Evolutionary conservation across 2,113 vertebrate genomes (phyloP).

Genomic region (Clupea harengus): DNA sequence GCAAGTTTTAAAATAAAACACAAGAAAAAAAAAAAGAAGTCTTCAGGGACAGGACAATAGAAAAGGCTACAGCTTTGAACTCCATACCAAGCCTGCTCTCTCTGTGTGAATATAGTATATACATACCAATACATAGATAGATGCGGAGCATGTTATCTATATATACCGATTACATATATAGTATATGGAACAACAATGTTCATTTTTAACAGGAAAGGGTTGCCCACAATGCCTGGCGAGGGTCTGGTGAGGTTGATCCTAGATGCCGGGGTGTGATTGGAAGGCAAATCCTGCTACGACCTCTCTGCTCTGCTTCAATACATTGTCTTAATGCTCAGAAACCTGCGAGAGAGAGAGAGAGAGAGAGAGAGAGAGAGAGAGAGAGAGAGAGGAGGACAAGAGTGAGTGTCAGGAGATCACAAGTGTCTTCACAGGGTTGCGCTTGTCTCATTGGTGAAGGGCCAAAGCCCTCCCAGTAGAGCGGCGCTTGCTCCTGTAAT

Average conservation of each 20-base stretch:
- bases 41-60: constrained; percentile 63
- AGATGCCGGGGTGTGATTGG: constrained; percentile 84
- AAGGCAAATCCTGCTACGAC: constrained; percentile 83
- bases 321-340: constrained; percentile 83
- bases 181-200: constrained; percentile 73
- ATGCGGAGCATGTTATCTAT: constrained; percentile 73
- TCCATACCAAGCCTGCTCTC: constrained; percentile 61
- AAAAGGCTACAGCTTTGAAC: constrained; percentile 72
- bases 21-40: constrained; percentile 79
- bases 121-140: constrained; percentile 79
- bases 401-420: constrained; percentile 21
- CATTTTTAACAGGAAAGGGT: constrained; percentile 64
- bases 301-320: constrained; percentile 82
- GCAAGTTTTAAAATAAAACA: constrained; percentile 68
- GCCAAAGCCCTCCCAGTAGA: constrained; percentile 19
- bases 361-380: constrained; percentile 18
- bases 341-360: constrained; percentile 64
- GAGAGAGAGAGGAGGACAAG: constrained; percentile 8
- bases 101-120: constrained; percentile 74
- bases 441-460: constrained; percentile 21
- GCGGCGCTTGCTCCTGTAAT: constrained; percentile 32
- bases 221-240: constrained; percentile 83
- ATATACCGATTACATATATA: constrained; percentile 76
- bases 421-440: constrained; percentile 26
- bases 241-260: constrained; percentile 85